Percentiles rank a stretch among this genome's conserved stretches.
phyloP scores from a whole-genome alignment of 2,113 vertebrate species.

The Empidonax traillii region DNA sequence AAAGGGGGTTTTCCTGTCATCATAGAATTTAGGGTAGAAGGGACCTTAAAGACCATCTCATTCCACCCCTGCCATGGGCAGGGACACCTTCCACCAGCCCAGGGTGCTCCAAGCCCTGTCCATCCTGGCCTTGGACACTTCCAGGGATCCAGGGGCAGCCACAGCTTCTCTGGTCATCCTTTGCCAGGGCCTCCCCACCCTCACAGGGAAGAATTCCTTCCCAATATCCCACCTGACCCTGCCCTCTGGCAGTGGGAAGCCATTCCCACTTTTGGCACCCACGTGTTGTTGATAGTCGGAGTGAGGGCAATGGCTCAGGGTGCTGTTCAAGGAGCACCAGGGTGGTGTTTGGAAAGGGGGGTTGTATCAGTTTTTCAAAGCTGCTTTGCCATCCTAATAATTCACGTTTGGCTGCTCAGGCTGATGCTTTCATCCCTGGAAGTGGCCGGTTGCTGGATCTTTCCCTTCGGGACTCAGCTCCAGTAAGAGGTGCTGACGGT shows the following conservation, averaged over 20 bases:
- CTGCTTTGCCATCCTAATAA: not conserved
- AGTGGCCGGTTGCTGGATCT: not conserved
- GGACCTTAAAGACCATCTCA: accelerated
- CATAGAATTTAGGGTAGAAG: not conserved
- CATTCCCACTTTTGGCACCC: not conserved
- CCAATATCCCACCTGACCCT: accelerated
- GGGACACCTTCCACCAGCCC: accelerated
- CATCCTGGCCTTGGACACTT: not conserved
- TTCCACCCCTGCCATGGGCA: not conserved
- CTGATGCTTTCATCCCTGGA: not conserved
- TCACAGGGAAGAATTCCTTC: accelerated
- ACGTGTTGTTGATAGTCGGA: accelerated
- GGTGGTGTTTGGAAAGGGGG: not conserved
- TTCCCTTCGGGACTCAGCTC: not conserved
- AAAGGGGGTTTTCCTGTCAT: accelerated
- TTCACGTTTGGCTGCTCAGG: not conserved
- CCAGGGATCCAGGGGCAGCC: not conserved
- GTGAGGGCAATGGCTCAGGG: not conserved
- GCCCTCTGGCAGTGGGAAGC: not conserved
- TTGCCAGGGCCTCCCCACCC: accelerated
- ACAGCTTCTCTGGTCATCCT: not conserved
- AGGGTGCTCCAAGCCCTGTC: accelerated
- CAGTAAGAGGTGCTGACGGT: not conserved
- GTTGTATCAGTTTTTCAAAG: not conserved
- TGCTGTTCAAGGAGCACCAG: not conserved